Evolutionary conservation across 2,888 invertebrate genomes (phyloP), one percentile per base, ranked within the genome.

Genomic region (Harmothoe impar): DNA sequence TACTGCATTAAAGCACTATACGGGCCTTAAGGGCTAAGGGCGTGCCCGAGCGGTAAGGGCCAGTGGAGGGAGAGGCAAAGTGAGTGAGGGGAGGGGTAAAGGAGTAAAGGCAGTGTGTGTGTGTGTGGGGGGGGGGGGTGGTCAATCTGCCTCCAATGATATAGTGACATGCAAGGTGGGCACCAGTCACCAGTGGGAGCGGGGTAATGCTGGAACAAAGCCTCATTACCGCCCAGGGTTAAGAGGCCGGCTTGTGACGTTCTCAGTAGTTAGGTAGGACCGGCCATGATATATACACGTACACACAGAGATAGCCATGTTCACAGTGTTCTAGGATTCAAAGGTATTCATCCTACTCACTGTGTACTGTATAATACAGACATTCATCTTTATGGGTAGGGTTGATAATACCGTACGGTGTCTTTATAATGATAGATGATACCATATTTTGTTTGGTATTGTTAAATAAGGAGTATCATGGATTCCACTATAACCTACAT

Each of bases 171-270:
- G 81, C 81, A 33, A 81, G 23, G 10, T 17, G 23, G 43, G 35
- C 33, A 81, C 81, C 81, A 43, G 20, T 81, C 25, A 43, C 81
- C 20, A 35, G 35, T 81, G 43, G 81, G 20, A 81, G 35, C 35
- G n/a, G 23, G 10, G 35, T 81, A 33, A 33, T 81, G 81, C 43
- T 25, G 43, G 20, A 20, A 81, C 81, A 81, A 43, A 81, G 81
- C 81, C 35, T 81, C 81, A 25, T 81, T 43, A 81, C 20, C 20
- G 23, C 35, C 43, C 35, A 33, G 43, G 35, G 81, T 17, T 81
- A 43, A 77, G 7, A 31, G 31, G 77, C 77, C 77, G 0, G 29
- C 77, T 77, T 25, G 25, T 31, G 0, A 25, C 77, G 77, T 77
- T 77, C 77, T 77, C 77, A 77, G 29, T 31, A 20, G 5, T 31